Conservation (phyloP, 2,888 invertebrate species). For the Drosophila yooni region DNA sequence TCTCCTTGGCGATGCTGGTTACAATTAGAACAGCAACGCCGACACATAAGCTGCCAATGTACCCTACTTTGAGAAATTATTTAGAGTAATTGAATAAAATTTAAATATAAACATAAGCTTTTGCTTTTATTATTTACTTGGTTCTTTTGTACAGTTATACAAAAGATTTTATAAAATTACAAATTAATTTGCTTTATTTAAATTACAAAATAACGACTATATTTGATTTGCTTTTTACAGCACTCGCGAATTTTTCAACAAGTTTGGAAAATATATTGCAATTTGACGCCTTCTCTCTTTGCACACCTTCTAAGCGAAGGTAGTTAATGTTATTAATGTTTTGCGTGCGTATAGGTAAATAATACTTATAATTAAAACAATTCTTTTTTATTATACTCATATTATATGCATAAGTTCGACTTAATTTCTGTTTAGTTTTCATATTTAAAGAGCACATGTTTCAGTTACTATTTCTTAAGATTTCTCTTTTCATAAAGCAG, state of each 20-base stretch:
- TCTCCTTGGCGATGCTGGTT: constrained; percentile 11
- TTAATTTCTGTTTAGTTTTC: constrained; percentile 72
- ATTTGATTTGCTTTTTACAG: constrained; percentile 78
- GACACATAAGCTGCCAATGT: not conserved
- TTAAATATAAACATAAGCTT: constrained; percentile 48
- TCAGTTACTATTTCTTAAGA: constrained; percentile 52
- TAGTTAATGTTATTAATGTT: constrained; percentile 39
- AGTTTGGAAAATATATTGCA: constrained; percentile 73
- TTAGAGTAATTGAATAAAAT: not conserved
- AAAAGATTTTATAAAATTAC: constrained; percentile 62
- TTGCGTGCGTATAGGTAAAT: constrained; percentile 61
- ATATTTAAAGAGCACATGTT: constrained; percentile 73
- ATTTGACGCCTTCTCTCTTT: constrained; percentile 47
- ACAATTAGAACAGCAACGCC: not conserved
- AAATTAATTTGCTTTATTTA: constrained; percentile 68
- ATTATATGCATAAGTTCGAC: constrained; percentile 71
- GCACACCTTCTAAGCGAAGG: constrained; percentile 55
- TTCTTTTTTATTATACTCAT: constrained; percentile 58
- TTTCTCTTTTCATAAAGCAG: constrained; percentile 38
- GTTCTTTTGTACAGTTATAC: constrained; percentile 62
- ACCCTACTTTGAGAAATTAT: not conserved
- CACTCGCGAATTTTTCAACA: constrained; percentile 65
- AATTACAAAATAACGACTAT: constrained; percentile 81
- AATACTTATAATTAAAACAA: constrained; percentile 81
- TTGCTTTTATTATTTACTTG: constrained; percentile 53